phyloP scores from a whole-genome alignment of 2,113 vertebrate species.

The sheep (Ovis aries) region DNA sequence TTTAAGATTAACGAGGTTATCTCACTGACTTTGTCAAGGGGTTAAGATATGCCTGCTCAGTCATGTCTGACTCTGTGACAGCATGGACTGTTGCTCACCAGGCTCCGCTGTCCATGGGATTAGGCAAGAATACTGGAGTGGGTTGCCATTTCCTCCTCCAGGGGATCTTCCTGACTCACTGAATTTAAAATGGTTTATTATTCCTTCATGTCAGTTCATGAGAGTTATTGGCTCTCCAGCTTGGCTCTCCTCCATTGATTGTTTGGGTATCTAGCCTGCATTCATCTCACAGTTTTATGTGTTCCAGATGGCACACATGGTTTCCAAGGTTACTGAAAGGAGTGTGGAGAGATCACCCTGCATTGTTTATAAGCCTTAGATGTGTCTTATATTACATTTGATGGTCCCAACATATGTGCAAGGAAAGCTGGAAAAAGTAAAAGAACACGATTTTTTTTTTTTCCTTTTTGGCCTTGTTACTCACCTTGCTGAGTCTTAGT shows the following conservation, averaged over 20 bases:
- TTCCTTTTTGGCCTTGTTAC: neutral
- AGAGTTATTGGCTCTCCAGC: neutral
- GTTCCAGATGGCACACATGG: neutral
- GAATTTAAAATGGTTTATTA: neutral
- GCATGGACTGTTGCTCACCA: neutral
- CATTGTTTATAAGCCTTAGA: neutral
- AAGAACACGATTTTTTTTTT: neutral
- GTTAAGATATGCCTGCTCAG: neutral
- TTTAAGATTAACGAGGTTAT: neutral
- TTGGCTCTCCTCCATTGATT: neutral
- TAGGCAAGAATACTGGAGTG: neutral
- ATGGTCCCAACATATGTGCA: neutral
- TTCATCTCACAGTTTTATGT: neutral
- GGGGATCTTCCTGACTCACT: neutral
- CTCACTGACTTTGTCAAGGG: neutral
- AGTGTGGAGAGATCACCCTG: neutral
- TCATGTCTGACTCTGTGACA: neutral
- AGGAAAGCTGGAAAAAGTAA: neutral
- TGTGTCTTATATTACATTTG: conserved; percentile 14
- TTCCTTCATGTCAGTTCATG: neutral
- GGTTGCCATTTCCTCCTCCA: neutral
- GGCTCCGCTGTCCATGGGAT: neutral
- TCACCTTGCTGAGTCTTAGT: neutral
- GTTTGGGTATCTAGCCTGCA: neutral
- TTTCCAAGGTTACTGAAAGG: conserved; percentile 15